These are phyloP conservation scores for Luehdorfia chinensis DNA, from an alignment of 1,140 invertebrate genomes.

Conservation along the genomic window DNA sequence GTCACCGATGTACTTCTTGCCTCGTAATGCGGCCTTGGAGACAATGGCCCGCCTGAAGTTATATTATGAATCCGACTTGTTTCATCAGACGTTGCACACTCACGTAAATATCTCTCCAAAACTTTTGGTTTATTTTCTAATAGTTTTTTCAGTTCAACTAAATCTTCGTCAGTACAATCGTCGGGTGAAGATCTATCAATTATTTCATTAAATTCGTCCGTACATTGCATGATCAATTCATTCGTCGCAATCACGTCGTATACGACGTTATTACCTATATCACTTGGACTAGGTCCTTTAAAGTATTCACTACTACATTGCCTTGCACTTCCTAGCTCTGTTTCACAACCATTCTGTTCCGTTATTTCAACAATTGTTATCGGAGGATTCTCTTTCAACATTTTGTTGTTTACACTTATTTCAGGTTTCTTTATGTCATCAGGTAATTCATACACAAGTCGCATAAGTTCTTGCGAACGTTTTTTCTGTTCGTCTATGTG, in stretches of 20 bases:
- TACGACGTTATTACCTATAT: slow-evolving; percentile 61
- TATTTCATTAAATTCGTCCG: slow-evolving; percentile 56
- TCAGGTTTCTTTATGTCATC: slow-evolving; percentile 46
- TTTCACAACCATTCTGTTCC: slow-evolving; percentile 69
- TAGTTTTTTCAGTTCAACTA: slow-evolving; percentile 53
- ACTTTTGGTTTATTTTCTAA: slow-evolving; percentile 59
- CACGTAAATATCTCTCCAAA: slow-evolving; percentile 83
- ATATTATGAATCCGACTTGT: slow-evolving; percentile 75
- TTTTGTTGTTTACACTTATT: slow-evolving; percentile 50
- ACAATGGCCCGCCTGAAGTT: slow-evolving; percentile 71
- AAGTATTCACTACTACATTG: slow-evolving; percentile 54
- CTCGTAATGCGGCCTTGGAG: slow-evolving; percentile 76
- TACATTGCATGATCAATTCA: slow-evolving; percentile 52
- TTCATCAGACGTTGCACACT: slow-evolving; percentile 83
- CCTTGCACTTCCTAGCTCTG: slow-evolving; percentile 41
- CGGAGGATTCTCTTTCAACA: slow-evolving; percentile 68
- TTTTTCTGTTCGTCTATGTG: slow-evolving; percentile 40
- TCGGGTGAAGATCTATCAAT: slow-evolving; percentile 57
- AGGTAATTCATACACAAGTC: slow-evolving; percentile 69
- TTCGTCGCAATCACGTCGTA: slow-evolving; percentile 54
- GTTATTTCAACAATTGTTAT: slow-evolving; percentile 67
- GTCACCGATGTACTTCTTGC: slow-evolving; percentile 84
- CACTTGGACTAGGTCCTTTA: slow-evolving; percentile 51
- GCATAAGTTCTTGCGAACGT: slow-evolving; percentile 69
- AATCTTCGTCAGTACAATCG: slow-evolving; percentile 56